Percentiles rank a stretch among this genome's conserved stretches.
These are phyloP conservation scores for Digitonthophagus gazella DNA, from an alignment of 2,888 invertebrate genomes.

Conservation along the genomic window DNA sequence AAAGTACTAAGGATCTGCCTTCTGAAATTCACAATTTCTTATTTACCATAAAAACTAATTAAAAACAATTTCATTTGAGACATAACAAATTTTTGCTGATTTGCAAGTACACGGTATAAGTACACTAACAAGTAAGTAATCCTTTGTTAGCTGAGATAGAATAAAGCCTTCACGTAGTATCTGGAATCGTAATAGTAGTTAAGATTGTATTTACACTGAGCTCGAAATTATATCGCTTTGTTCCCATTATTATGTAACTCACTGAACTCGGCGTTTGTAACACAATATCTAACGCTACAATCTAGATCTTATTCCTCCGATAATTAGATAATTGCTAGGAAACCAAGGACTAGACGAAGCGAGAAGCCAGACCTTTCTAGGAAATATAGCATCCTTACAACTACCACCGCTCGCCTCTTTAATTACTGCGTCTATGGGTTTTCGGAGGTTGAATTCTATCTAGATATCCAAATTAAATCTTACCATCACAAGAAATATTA, in stretches of 20 bases:
- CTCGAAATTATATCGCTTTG: background rate
- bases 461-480: no score
- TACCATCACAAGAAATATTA: background rate
- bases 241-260: background rate
- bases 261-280: background rate
- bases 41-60: background rate
- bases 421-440: no score
- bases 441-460: no score
- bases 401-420: no score
- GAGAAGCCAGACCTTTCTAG: background rate
- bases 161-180: background rate
- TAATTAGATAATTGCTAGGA: background rate
- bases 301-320: background rate
- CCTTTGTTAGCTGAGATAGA: background rate
- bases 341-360: background rate
- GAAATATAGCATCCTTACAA: background rate
- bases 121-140: no score
- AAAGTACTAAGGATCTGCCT: background rate
- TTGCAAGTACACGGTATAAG: no score
- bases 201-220: background rate
- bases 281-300: background rate
- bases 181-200: background rate
- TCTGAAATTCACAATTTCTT: background rate
- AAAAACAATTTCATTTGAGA: background rate
- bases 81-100: no score